phyloP scores from a whole-genome alignment of 2,113 vertebrate species.

The Melanostigma gelatinosum region DNA sequence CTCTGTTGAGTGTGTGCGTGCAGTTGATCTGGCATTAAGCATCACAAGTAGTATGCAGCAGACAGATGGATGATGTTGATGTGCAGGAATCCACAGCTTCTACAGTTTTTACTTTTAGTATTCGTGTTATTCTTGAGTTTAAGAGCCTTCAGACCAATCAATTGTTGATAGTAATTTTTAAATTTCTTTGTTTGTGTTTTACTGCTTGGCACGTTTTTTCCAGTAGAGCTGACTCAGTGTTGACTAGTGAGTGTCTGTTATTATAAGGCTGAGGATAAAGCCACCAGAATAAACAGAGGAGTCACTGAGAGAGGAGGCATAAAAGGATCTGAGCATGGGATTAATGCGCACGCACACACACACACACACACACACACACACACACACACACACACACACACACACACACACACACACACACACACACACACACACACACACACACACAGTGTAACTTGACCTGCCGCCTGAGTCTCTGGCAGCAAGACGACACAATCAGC shows the following conservation, averaged over 20 bases:
- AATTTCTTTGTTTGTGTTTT: background rate
- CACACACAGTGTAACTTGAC: conserved; percentile 61
- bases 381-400: conserved; percentile 25
- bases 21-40: background rate
- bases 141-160: background rate
- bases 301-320: conserved; percentile 43
- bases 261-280: conserved; percentile 44
- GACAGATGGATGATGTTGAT: background rate
- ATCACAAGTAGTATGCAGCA: background rate
- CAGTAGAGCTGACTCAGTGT: conserved; percentile 33
- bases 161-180: too few species aligned
- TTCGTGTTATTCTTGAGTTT: background rate
- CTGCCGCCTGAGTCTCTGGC: conserved; percentile 44
- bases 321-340: conserved; percentile 44
- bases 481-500: conserved; percentile 48
- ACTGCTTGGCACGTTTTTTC: conserved; percentile 34
- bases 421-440: conserved; percentile 24
- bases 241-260: conserved; percentile 40
- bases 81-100: background rate
- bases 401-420: conserved; percentile 23
- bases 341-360: conserved; percentile 32
- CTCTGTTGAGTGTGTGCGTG: background rate
- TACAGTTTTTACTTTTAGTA: conserved; percentile 1
- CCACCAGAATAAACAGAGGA: conserved; percentile 56
- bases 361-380: conserved; percentile 9